Conservation (phyloP, 1,140 invertebrate species). For the Megalonaias nervosa region DNA sequence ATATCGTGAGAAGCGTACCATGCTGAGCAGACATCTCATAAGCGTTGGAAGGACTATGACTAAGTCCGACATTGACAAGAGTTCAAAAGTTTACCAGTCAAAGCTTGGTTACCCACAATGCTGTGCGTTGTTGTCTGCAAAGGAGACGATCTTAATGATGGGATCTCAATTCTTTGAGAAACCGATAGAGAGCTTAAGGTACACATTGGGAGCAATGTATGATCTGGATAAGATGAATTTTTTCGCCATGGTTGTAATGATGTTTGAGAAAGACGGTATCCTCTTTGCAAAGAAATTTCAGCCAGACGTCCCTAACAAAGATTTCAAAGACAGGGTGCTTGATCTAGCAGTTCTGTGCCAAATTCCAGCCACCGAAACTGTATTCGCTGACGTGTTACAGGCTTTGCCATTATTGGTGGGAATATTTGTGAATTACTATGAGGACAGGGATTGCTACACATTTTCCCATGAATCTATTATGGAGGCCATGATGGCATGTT, state of each 20-base stretch:
- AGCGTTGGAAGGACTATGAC: constrained; percentile 5
- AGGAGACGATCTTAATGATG: constrained; percentile 19
- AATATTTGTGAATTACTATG: constrained; percentile 20
- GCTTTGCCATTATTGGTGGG: constrained; percentile 6
- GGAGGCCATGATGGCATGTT: constrained; percentile 31
- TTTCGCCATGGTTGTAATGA: constrained; percentile 19
- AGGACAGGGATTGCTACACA: constrained; percentile 27
- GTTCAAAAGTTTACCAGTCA: constrained; percentile 18
- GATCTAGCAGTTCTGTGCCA: constrained; percentile 25
- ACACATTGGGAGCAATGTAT: constrained; percentile 23
- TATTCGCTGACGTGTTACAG: constrained; percentile 10
- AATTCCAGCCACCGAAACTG: constrained; percentile 12
- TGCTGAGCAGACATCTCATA: constrained; percentile 11
- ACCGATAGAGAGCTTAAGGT: constrained; percentile 28
- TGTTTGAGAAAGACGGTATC: constrained; percentile 37
- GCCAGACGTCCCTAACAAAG: constrained; percentile 15
- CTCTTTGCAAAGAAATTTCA: constrained; percentile 20
- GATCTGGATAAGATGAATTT: constrained; percentile 30
- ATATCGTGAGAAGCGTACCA: constrained; percentile 11
- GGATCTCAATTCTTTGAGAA: constrained; percentile 32
- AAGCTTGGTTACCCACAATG: constrained; percentile 30
- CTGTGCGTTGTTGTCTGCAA: constrained; percentile 22
- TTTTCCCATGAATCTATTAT: constrained; percentile 34
- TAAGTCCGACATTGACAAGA: constrained; percentile 30
- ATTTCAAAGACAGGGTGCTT: constrained; percentile 5